phyloP scores from a whole-genome alignment of 2,888 invertebrate genomes.

The Autographa pulchrina region DNA sequence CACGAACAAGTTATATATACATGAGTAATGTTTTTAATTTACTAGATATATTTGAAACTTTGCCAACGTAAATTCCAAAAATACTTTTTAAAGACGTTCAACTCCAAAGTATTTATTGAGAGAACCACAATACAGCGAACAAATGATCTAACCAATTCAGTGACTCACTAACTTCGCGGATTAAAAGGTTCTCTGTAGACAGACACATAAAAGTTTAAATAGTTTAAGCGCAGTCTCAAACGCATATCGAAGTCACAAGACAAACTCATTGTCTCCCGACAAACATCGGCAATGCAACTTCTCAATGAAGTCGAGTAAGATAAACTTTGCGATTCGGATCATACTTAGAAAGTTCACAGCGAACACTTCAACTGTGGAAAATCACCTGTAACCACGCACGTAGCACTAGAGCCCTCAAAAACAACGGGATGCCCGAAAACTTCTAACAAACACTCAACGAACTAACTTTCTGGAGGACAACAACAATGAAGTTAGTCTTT shows the following conservation, averaged over 20 bases:
- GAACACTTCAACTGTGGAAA: constrained; percentile 72
- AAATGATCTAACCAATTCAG: constrained; percentile 34
- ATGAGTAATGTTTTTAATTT: background rate
- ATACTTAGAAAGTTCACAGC: constrained; percentile 74
- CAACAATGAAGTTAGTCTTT: constrained; percentile 63
- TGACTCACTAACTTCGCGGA: constrained; percentile 42
- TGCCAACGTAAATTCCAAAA: background rate
- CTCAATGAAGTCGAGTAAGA: constrained; percentile 75
- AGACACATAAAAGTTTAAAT: constrained; percentile 65
- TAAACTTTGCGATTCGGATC: constrained; percentile 78
- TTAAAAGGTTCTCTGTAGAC: constrained; percentile 58
- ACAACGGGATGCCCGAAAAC: constrained; percentile 73
- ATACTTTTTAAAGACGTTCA: constrained; percentile 4
- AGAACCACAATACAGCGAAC: constrained; percentile 20
- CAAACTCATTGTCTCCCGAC: constrained; percentile 79
- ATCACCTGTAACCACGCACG: constrained; percentile 76
- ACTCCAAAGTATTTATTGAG: constrained; percentile 9
- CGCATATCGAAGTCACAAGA: constrained; percentile 78
- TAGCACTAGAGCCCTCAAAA: constrained; percentile 71
- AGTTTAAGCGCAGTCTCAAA: constrained; percentile 69
- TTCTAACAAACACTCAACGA: constrained; percentile 70
- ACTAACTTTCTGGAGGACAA: constrained; percentile 61
- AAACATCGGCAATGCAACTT: constrained; percentile 76
- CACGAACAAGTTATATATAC: background rate
- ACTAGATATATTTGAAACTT: constrained; percentile 1